A percentile compares a stretch with the other conserved stretches of the same genome.
phyloP scores from a whole-genome alignment of 2,113 vertebrate species.

The Paramormyrops kingsleyae region DNA sequence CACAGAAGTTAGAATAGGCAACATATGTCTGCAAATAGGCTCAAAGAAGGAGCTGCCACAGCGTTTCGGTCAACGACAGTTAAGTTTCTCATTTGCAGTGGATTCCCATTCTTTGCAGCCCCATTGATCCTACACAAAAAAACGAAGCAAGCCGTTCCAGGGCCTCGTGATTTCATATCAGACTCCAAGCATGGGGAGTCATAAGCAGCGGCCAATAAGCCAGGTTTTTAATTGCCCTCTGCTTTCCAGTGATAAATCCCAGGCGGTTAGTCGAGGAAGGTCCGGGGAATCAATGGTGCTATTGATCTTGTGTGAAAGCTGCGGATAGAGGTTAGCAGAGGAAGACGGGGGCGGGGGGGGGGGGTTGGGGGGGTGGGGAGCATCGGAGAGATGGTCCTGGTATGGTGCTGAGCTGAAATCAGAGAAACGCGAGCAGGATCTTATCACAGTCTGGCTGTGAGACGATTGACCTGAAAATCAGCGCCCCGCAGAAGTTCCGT shows the following conservation, averaged over 20 bases:
- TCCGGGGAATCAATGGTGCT: slow-evolving; percentile 23
- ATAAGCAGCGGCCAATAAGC: neutral
- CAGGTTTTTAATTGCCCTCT: slow-evolving; percentile 22
- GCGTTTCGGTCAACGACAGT: neutral
- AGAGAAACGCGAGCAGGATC: slow-evolving; percentile 14
- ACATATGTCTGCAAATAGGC: neutral
- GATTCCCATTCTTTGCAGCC: neutral
- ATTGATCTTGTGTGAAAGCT: slow-evolving; percentile 23
- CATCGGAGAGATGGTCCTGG: neutral
- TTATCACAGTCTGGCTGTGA: slow-evolving; percentile 32
- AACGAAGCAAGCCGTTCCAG: neutral
- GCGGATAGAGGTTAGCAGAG: slow-evolving; percentile 4
- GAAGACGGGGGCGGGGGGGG: neutral
- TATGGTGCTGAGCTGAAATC: neutral
- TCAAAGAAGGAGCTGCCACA: neutral
- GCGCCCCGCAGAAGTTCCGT: slow-evolving; percentile 26
- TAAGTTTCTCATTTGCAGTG: neutral
- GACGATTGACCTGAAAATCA: slow-evolving; percentile 37
- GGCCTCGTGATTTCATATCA: neutral
- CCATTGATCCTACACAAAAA: neutral
- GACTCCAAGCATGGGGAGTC: neutral
- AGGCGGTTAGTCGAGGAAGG: slow-evolving; percentile 24
- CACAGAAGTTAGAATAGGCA: neutral
- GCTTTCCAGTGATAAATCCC: slow-evolving; percentile 30
- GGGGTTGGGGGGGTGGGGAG: neutral